Percentiles rank a stretch among this genome's conserved stretches.
Evolutionary conservation across 2,113 vertebrate species (phyloP).

Genomic region (Anhinga rufa): DNA sequence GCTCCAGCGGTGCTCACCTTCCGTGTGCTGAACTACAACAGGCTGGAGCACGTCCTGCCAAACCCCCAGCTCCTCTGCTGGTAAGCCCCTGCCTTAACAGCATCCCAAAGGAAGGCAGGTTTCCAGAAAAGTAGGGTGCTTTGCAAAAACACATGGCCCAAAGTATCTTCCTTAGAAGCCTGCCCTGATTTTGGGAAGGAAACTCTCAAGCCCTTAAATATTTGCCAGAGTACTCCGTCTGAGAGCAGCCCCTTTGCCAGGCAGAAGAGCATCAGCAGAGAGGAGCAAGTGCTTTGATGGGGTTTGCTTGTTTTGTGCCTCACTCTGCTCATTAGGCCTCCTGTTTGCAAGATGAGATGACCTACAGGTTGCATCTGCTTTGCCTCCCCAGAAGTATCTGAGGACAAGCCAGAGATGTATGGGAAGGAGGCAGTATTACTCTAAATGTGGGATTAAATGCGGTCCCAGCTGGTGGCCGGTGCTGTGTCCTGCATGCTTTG

Average conservation of each 20-base stretch:
- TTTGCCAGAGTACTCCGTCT: too few relatives aligned
- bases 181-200: background rate
- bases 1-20: slow-evolving; percentile 90
- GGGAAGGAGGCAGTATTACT: background rate
- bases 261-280: background rate
- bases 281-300: background rate
- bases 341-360: background rate
- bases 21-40: slow-evolving; percentile 88
- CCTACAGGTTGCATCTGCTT: background rate
- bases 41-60: slow-evolving; percentile 94
- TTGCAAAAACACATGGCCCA: fast-evolving
- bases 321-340: background rate
- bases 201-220: background rate
- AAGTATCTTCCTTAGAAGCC: background rate
- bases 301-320: background rate
- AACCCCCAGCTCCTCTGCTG: slow-evolving; percentile 98
- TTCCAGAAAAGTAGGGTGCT: background rate
- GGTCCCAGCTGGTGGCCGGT: background rate
- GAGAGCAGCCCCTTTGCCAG: background rate
- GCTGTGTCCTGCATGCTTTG: background rate
- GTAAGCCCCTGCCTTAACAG: slow-evolving; percentile 41
- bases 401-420: fast-evolving
- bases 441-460: background rate
- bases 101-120: fast-evolving
- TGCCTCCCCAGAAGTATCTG: background rate